phyloP scores from a whole-genome alignment of 2,888 invertebrate species.

The Idaea straminata region DNA sequence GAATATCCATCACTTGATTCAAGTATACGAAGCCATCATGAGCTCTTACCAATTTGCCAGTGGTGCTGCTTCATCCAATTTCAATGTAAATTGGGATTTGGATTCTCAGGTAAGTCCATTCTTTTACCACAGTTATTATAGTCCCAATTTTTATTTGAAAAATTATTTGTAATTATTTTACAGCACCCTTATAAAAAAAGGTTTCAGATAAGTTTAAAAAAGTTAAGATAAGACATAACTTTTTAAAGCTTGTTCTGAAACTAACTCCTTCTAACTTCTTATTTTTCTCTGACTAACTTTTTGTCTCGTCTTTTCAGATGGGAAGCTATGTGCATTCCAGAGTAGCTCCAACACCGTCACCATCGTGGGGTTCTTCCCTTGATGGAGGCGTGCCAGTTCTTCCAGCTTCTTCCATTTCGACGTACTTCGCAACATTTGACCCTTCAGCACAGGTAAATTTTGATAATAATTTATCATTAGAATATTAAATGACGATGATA shows the following conservation, averaged over 20 bases:
- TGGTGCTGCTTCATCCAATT: conserved; percentile 3
- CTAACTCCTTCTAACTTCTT: not conserved
- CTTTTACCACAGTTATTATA: too few species aligned
- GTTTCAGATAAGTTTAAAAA: too few species aligned
- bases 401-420: not conserved
- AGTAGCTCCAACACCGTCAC: not conserved
- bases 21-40: conserved; percentile 36
- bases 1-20: conserved; percentile 33
- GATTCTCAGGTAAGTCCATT: not conserved
- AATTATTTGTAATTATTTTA: too few species aligned
- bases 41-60: conserved; percentile 29
- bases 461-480: not conserved
- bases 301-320: not conserved
- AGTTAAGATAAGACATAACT: too few species aligned
- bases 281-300: not conserved
- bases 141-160: too few species aligned
- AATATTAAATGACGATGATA: not conserved
- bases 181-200: too few species aligned
- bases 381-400: not conserved
- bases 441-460: not conserved
- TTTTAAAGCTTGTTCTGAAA: too few species aligned
- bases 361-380: not conserved
- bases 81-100: not conserved
- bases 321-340: not conserved
- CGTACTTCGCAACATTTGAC: not conserved